Conservation (phyloP, 2,888 invertebrate species). For the Stomorhina lunata region DNA sequence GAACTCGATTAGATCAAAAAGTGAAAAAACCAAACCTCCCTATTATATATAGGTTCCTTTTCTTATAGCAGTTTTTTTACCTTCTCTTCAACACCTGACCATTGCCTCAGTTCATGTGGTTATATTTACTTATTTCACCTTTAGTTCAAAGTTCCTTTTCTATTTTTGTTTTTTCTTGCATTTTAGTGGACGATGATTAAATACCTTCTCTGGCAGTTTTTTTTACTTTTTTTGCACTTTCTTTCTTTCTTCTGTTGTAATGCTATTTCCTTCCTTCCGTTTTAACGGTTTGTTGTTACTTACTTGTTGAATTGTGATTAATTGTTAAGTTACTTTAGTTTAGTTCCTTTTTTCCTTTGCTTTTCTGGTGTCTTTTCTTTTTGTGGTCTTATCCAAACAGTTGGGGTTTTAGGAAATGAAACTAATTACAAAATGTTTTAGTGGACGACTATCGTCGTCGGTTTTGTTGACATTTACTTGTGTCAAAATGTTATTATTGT, state of each 20-base stretch:
- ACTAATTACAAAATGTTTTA: constrained; percentile 49
- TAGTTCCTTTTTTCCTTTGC: not conserved
- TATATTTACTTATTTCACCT: constrained; percentile 10
- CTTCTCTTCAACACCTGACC: not conserved
- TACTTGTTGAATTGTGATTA: constrained; percentile 63
- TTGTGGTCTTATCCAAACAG: constrained; percentile 40
- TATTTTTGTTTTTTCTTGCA: not conserved
- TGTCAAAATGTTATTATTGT: constrained; percentile 19
- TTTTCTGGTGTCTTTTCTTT: not conserved
- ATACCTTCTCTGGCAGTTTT: not conserved
- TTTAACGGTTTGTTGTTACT: constrained; percentile 28
- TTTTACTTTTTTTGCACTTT: constrained; percentile 12
- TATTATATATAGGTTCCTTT: no score
- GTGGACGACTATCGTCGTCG: constrained; percentile 20
- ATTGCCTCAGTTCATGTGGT: constrained; percentile 19
- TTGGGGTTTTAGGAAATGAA: constrained; percentile 49
- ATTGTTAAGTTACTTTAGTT: constrained; percentile 36
- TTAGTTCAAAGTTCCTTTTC: not conserved
- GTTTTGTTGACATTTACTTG: constrained; percentile 11
- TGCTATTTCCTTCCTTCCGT: constrained; percentile 47
- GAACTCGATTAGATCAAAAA: no score
- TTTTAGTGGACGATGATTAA: constrained; percentile 46
- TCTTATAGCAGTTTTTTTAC: not conserved
- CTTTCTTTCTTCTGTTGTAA: constrained; percentile 14
- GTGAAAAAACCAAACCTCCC: no score